Evolutionary conservation across 2,113 vertebrate species (phyloP).

Genomic region (Myxocyprinus asiaticus): DNA sequence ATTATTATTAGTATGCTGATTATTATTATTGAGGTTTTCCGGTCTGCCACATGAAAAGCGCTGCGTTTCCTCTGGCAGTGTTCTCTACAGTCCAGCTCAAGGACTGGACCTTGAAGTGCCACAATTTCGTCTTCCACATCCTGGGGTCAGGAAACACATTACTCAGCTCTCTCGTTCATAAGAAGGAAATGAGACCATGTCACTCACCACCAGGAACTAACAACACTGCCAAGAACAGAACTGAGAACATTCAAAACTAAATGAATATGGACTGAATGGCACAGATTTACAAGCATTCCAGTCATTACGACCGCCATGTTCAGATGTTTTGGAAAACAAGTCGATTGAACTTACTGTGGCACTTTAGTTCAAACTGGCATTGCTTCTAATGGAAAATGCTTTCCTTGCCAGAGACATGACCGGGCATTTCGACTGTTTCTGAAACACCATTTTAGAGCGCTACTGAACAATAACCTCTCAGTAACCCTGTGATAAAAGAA

Average conservation of each 20-base stretch:
- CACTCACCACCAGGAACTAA: conserved; percentile 42
- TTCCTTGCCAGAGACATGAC: not conserved
- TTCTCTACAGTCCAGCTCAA: conserved; percentile 67
- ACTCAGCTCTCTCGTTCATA: conserved; percentile 58
- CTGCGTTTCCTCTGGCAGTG: conserved; percentile 56
- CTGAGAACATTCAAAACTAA: not conserved
- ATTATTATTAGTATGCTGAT: conserved; percentile 30
- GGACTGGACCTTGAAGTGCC: conserved; percentile 76
- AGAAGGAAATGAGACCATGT: conserved; percentile 70
- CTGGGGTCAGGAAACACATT: conserved; percentile 75
- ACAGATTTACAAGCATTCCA: not conserved
- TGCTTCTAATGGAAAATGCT: not conserved
- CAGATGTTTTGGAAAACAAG: not conserved
- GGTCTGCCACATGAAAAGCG: conserved; percentile 60
- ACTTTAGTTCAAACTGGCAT: not conserved
- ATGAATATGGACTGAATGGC: not conserved
- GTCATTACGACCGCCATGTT: not conserved
- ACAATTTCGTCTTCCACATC: conserved; percentile 69
- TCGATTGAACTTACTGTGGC: not conserved
- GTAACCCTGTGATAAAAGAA: not conserved
- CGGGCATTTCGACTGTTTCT: not conserved
- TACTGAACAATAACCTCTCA: not conserved
- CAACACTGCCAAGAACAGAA: conserved; percentile 44
- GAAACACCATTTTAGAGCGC: not conserved
- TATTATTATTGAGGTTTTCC: conserved; percentile 46